Evolutionary conservation across 1,140 invertebrate species (phyloP).

Genomic region (Zaprionus tsacasi): DNA sequence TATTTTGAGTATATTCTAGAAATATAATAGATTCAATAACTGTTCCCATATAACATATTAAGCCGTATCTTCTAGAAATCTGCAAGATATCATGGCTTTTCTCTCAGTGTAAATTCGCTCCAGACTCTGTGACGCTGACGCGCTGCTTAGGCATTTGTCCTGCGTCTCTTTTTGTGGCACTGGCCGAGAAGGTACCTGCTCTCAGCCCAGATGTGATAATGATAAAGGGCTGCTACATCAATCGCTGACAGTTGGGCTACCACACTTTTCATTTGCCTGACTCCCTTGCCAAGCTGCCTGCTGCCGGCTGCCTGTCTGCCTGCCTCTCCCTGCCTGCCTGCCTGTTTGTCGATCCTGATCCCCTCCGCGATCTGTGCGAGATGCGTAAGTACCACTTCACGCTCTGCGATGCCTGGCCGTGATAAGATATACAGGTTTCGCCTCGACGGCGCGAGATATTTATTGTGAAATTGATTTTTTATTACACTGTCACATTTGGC

Average conservation of each 20-base stretch:
- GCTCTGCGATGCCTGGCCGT: constrained; percentile 67
- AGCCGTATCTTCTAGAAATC: not conserved
- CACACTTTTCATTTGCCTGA: constrained; percentile 75
- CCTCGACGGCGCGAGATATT: constrained; percentile 58
- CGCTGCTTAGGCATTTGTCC: constrained; percentile 81
- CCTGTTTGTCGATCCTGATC: constrained; percentile 16
- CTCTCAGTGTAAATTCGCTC: constrained; percentile 22
- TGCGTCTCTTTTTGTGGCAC: constrained; percentile 41
- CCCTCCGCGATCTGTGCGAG: constrained; percentile 21
- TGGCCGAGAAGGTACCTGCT: constrained; percentile 58
- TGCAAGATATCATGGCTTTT: not conserved
- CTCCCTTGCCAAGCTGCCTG: constrained; percentile 21
- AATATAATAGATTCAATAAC: too few species aligned
- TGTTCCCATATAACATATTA: too few species aligned
- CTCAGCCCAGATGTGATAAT: constrained; percentile 80
- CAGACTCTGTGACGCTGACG: constrained; percentile 75
- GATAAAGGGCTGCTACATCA: constrained; percentile 83
- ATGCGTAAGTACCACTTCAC: constrained; percentile 77
- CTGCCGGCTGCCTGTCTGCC: constrained; percentile 19
- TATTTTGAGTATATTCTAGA: too few species aligned
- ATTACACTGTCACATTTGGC: constrained; percentile 80
- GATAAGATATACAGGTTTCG: constrained; percentile 78
- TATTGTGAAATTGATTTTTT: constrained; percentile 84
- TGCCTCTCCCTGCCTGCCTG: not conserved
- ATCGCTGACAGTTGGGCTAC: constrained; percentile 83